Evolutionary conservation across 2,888 invertebrate genomes (phyloP).

Genomic region (Ariolimax columbianus): DNA sequence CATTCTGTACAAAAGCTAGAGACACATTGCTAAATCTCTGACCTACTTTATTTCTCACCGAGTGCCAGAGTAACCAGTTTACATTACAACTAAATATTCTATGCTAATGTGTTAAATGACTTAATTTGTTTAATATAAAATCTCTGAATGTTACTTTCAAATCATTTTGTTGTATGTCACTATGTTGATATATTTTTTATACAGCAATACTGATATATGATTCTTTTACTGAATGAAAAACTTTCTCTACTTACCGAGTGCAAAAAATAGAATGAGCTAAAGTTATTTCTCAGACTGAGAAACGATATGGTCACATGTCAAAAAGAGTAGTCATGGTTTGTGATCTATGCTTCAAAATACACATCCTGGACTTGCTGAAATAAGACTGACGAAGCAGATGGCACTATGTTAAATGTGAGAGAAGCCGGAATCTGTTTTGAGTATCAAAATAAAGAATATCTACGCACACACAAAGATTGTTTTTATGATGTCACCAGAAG

Average conservation of each 20-base stretch:
- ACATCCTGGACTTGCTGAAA: no score
- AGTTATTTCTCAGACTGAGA: no score
- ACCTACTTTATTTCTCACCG: not conserved
- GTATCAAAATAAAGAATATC: no score
- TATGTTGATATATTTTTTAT: conserved; percentile 12
- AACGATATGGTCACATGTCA: no score
- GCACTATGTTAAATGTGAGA: no score
- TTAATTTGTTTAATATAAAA: not conserved
- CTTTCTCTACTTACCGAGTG: not conserved
- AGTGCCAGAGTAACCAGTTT: not conserved
- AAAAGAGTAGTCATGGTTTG: no score
- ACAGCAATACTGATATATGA: not conserved
- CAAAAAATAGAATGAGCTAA: not conserved
- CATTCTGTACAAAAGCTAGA: no score
- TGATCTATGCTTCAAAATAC: no score
- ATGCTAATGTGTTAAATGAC: conserved; percentile 3
- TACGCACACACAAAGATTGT: no score
- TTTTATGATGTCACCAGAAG: no score
- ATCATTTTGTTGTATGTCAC: conserved; percentile 1
- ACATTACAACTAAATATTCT: not conserved
- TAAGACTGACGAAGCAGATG: no score
- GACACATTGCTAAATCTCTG: conserved; percentile 3
- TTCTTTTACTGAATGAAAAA: not conserved
- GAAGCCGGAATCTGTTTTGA: no score
- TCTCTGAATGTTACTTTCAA: not conserved